These are phyloP conservation scores for Ifrita kowaldi DNA, from an alignment of 2,113 vertebrate species.

Conservation along the genomic window DNA sequence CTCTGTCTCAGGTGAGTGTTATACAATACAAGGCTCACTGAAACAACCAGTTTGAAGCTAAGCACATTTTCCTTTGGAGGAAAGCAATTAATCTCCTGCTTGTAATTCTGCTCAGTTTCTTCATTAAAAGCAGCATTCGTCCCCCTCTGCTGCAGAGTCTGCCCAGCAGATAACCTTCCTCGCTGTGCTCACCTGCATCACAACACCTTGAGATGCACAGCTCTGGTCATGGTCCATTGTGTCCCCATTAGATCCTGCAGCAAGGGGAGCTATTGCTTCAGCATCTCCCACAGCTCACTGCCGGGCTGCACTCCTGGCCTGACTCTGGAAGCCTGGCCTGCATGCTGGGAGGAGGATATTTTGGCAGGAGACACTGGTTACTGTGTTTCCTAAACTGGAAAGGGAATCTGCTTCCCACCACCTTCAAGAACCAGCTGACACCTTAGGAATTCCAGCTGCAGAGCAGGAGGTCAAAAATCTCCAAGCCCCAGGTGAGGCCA, in stretches of 20 bases:
- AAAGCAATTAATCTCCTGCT: constrained; percentile 56
- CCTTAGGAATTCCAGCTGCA: background rate
- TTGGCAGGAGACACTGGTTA: background rate
- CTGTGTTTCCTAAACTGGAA: background rate
- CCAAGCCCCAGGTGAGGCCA: background rate
- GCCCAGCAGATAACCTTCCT: constrained; percentile 20
- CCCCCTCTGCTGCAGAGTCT: background rate
- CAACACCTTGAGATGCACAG: background rate
- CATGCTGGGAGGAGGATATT: background rate
- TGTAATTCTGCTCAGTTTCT: constrained; percentile 37
- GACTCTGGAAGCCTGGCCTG: background rate
- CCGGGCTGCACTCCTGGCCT: background rate
- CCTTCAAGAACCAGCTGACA: background rate
- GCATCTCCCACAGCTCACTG: background rate
- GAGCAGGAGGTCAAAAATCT: background rate
- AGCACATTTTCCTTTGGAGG: constrained; percentile 49
- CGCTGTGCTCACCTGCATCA: background rate
- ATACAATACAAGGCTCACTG: constrained; percentile 23
- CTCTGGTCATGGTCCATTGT: background rate
- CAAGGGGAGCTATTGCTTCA: background rate
- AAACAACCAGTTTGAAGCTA: constrained; percentile 47
- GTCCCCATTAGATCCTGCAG: background rate
- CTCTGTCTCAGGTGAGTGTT: constrained; percentile 62
- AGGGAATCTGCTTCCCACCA: background rate
- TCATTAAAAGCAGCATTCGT: background rate